phyloP scores from a whole-genome alignment of 2,888 invertebrate genomes.

The Thyatira batis region DNA sequence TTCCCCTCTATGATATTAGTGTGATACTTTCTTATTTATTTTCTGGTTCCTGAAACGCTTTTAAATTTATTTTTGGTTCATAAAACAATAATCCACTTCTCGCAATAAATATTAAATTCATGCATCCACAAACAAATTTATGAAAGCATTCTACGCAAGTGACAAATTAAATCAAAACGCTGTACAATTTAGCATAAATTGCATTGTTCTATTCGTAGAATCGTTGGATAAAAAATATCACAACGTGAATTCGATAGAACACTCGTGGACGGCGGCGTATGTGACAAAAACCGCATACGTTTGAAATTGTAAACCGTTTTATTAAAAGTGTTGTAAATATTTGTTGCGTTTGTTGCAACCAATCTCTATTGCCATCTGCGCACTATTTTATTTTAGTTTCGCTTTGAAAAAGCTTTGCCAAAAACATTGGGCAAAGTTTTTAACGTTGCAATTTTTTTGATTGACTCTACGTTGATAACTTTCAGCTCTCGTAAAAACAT shows the following conservation, averaged over 20 bases:
- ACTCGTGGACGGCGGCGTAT: slow-evolving; percentile 9
- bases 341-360: slow-evolving; percentile 25
- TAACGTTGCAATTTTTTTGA: not conserved
- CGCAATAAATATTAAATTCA: too few species aligned
- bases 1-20: too few species aligned
- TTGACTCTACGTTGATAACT: too few species aligned
- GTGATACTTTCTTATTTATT: too few species aligned
- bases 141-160: not conserved
- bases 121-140: not conserved
- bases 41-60: too few species aligned
- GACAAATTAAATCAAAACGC: not conserved
- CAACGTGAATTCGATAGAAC: slow-evolving; percentile 9
- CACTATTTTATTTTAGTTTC: slow-evolving; percentile 7
- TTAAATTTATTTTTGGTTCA: too few species aligned
- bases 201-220: slow-evolving; percentile 26
- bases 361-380: slow-evolving; percentile 24
- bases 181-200: slow-evolving; percentile 10
- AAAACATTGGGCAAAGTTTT: not conserved
- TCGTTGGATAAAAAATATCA: slow-evolving; percentile 16
- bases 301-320: slow-evolving; percentile 48
- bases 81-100: too few species aligned
- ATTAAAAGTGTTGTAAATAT: slow-evolving; percentile 43
- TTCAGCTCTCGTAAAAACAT: too few species aligned
- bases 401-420: slow-evolving; percentile 1
- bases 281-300: slow-evolving; percentile 35